Conservation (phyloP, 2,888 invertebrate genomes). For the Petrolisthes cinctipes region DNA sequence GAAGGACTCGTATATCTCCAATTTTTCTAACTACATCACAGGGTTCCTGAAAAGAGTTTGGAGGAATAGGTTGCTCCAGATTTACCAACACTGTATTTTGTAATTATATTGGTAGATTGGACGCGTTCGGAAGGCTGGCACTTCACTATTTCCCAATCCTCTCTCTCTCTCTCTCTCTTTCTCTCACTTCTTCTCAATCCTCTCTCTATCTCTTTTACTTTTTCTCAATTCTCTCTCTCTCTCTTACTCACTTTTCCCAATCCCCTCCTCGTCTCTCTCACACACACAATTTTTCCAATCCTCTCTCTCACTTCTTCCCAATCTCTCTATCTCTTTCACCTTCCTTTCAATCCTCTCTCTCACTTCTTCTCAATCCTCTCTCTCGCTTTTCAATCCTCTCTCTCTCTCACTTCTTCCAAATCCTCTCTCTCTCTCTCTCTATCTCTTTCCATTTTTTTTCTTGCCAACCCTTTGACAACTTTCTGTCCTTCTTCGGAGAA, state of each 20-base stretch:
- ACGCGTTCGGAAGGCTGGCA: too few species aligned
- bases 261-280: neutral
- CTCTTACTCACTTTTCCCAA: neutral
- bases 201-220: neutral
- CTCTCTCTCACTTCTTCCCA: neutral
- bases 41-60: too few species aligned
- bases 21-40: too few species aligned
- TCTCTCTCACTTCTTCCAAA: neutral
- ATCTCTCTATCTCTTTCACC: neutral
- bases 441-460: neutral
- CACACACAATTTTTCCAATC: neutral
- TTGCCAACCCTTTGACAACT: too few species aligned
- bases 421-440: conserved; percentile 18
- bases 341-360: conserved; percentile 5
- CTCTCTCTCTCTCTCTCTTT: neutral
- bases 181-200: neutral
- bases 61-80: too few species aligned
- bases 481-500: neutral
- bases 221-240: neutral
- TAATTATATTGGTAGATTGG: too few species aligned
- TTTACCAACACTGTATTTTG: too few species aligned
- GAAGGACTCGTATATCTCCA: too few species aligned
- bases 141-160: too few species aligned
- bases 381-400: neutral
- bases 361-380: neutral